These are phyloP conservation scores for Callosobruchus maculatus DNA, from an alignment of 2,888 invertebrate genomes.

Conservation along the genomic window DNA sequence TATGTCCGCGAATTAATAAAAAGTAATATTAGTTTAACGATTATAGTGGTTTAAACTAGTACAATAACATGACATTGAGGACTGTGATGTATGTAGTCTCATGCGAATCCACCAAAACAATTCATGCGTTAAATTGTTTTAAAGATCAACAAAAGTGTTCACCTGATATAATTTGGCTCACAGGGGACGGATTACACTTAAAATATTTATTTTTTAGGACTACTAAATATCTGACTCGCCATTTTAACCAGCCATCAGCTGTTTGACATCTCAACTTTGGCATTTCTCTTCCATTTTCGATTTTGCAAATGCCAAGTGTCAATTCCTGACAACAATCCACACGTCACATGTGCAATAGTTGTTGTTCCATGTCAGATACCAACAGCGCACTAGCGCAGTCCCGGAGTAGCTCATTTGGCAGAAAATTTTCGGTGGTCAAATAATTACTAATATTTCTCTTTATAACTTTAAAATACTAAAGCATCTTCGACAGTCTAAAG, in stretches of 20 bases:
- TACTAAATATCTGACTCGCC: slow-evolving; percentile 36
- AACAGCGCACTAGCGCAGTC: too few species aligned
- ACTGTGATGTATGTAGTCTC: background rate
- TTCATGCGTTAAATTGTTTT: slow-evolving; percentile 5
- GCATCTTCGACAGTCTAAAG: too few species aligned
- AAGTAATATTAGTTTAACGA: slow-evolving; percentile 12
- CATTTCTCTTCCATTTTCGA: background rate
- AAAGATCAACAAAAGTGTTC: slow-evolving; percentile 7
- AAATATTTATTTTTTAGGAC: slow-evolving; percentile 32
- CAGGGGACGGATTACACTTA: slow-evolving; percentile 38
- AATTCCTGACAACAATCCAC: too few species aligned
- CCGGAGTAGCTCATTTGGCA: too few species aligned
- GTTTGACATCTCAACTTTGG: slow-evolving; percentile 17
- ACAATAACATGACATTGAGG: slow-evolving; percentile 17
- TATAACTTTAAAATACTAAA: too few species aligned
- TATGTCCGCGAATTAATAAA: slow-evolving; percentile 16
- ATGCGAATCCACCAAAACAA: background rate
- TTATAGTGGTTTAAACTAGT: slow-evolving; percentile 28
- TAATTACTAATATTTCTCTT: too few species aligned
- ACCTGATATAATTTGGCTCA: slow-evolving; percentile 19
- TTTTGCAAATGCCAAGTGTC: too few species aligned
- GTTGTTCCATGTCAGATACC: too few species aligned
- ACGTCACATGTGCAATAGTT: too few species aligned
- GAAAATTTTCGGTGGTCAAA: too few species aligned
- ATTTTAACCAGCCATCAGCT: slow-evolving; percentile 45